phyloP scores from a whole-genome alignment of 2,888 invertebrate species.

The Peribatodes rhomboidaria region DNA sequence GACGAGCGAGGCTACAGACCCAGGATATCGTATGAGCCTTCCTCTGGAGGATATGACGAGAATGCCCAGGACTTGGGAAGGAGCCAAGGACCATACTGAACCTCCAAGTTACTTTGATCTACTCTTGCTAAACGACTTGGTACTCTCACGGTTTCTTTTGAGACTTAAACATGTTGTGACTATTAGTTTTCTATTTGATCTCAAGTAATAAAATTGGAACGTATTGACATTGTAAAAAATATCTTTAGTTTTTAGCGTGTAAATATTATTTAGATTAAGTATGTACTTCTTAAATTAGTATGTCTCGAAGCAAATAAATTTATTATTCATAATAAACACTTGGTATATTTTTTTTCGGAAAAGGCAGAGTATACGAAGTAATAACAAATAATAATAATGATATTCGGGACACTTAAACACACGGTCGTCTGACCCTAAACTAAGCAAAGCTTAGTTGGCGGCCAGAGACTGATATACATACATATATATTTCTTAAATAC shows the following conservation, averaged over 20 bases:
- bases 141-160: neutral
- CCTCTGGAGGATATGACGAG: conserved; percentile 67
- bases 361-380: no score
- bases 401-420: no score
- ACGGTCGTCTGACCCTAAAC: no score
- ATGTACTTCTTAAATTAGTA: no score
- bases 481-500: no score
- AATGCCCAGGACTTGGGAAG: conserved; percentile 67
- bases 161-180: neutral
- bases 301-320: no score
- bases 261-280: neutral
- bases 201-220: neutral
- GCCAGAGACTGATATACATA: no score
- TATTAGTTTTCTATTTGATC: conserved; percentile 2
- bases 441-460: no score
- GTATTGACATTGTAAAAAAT: neutral
- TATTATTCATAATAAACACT: no score
- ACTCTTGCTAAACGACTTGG: neutral
- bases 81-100: conserved; percentile 70
- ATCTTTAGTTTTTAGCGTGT: neutral
- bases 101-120: no score
- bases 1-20: conserved; percentile 90
- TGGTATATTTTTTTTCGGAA: no score
- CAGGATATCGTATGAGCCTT: conserved; percentile 84
- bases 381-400: no score